Base-by-base conservation (phyloP, 1,140 invertebrate species). In the Phymorhynchus buccinoides region DNA sequence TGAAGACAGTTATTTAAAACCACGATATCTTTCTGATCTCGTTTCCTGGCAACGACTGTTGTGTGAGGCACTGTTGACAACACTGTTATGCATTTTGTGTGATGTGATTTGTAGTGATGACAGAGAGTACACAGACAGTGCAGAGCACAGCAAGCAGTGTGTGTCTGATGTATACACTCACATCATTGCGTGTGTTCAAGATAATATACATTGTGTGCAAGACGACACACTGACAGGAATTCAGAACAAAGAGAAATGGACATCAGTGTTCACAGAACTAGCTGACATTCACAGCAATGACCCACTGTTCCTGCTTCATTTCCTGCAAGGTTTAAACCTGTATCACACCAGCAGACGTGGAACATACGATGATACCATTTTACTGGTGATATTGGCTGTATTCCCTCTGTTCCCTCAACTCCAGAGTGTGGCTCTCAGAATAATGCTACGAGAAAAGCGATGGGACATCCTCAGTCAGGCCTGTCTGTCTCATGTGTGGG, bases 391-490 rank as follows among this genome's bases (percentile, higher is more conserved):
- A 35, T 37, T 75, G 14, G 35, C 73, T 0, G 73, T 75, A 0
- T 32, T 39, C 7, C 32, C 32, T 27, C 9, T 68, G 12, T 32
- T 42, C 37, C 66, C 30, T n/a, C 39, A 81, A 12, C 44, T 52
- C 14, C 41, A 81, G 44, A 37, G 30, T 18, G 16, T 52, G 56
- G 39, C 52, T 30, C 27, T 68, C 7, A 37, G 18, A 37, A 27
- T 27, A n/a, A 66, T 66, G 52, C 81, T 39, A 56, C 81, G 66
- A 7, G 30, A 75, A 18, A 32, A 37, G 35, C 35, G 73, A 27
- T 75, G 73, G 73, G 73, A 75, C 73, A 35, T 75, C 73, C 35
- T 75, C 73, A 75, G 73, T 37, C 32, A 75, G 16, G 73, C 73
- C 32, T 37, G 32, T 37, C 30, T 75, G 73, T 22, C 73, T 18